These are phyloP conservation scores for Sebastes trivittatus DNA, from an alignment of 2,797 vertebrate species.

Conservation along the genomic window DNA sequence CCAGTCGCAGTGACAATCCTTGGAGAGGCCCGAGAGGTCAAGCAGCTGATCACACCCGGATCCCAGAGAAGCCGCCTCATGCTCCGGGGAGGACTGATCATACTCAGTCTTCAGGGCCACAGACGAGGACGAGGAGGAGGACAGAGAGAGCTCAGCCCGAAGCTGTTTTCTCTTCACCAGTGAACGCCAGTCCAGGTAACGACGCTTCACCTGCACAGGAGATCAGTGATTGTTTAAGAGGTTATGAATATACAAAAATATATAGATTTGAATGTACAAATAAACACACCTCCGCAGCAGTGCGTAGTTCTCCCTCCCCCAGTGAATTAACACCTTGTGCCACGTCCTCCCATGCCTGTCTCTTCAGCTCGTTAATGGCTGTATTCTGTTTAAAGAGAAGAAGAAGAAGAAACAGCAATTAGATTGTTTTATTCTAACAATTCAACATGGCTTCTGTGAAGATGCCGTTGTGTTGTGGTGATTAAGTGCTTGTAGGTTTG, in stretches of 20 bases:
- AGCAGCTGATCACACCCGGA: conserved; percentile 86
- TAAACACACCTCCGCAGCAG: conserved; percentile 84
- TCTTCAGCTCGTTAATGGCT: conserved; percentile 94
- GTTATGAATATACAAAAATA: neutral
- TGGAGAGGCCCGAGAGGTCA: conserved; percentile 87
- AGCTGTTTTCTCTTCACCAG: conserved; percentile 93
- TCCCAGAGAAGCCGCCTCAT: conserved; percentile 86
- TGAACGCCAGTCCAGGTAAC: conserved; percentile 92
- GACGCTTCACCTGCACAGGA: conserved; percentile 84
- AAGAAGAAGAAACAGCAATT: neutral
- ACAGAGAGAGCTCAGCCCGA: conserved; percentile 85
- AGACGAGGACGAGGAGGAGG: conserved; percentile 68
- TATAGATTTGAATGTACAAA: neutral
- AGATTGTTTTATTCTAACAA: neutral
- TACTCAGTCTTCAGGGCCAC: conserved; percentile 86
- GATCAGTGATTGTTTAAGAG: neutral
- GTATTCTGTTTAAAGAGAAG: conserved; percentile 82
- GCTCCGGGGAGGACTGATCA: conserved; percentile 88
- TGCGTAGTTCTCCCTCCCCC: conserved; percentile 91
- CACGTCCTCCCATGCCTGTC: conserved; percentile 96
- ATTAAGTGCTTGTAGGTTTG: neutral
- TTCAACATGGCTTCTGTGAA: neutral
- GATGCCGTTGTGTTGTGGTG: too few species aligned
- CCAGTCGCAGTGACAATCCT: conserved; percentile 90
- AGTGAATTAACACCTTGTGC: conserved; percentile 92